Percentiles rank a stretch among this genome's conserved stretches.
These are phyloP conservation scores for Perithous albicinctus DNA, from an alignment of 2,888 invertebrate genomes.

Conservation along the genomic window DNA sequence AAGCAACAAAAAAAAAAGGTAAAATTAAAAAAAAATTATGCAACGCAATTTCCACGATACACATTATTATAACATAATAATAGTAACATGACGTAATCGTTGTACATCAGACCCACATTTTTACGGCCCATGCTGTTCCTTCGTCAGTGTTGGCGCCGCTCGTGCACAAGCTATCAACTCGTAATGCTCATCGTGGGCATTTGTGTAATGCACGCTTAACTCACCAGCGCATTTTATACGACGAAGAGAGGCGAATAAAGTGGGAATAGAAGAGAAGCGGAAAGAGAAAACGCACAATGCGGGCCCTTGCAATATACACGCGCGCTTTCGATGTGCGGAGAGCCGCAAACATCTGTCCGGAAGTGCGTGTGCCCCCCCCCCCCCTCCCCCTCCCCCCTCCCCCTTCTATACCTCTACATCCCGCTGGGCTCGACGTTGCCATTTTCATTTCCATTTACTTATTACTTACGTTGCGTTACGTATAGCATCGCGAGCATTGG, in stretches of 20 bases:
- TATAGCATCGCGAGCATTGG: conserved; percentile 22
- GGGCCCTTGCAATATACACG: conserved; percentile 60
- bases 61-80: not conserved
- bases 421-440: conserved; percentile 62
- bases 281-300: conserved; percentile 72
- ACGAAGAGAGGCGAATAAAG: conserved; percentile 43
- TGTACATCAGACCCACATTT: conserved; percentile 26
- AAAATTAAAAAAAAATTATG: not conserved
- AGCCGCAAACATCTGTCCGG: conserved; percentile 79
- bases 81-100: not conserved
- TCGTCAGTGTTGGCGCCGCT: conserved; percentile 46
- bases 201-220: conserved; percentile 19
- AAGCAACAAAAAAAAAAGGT: not conserved
- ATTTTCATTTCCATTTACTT: conserved; percentile 72
- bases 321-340: conserved; percentile 45
- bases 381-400: conserved; percentile 54
- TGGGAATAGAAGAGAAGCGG: conserved; percentile 66
- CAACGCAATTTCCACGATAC: not conserved
- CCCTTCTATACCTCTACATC: conserved; percentile 12
- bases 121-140: conserved; percentile 27
- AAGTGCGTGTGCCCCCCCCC: conserved; percentile 71
- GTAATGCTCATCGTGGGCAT: conserved; percentile 20
- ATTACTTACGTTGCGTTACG: conserved; percentile 58
- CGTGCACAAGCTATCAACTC: conserved; percentile 63
- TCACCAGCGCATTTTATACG: conserved; percentile 40